Percentiles rank a stretch among this genome's conserved stretches.
phyloP scores from a whole-genome alignment of 2,888 invertebrate species.

The Charanyca ferruginea region DNA sequence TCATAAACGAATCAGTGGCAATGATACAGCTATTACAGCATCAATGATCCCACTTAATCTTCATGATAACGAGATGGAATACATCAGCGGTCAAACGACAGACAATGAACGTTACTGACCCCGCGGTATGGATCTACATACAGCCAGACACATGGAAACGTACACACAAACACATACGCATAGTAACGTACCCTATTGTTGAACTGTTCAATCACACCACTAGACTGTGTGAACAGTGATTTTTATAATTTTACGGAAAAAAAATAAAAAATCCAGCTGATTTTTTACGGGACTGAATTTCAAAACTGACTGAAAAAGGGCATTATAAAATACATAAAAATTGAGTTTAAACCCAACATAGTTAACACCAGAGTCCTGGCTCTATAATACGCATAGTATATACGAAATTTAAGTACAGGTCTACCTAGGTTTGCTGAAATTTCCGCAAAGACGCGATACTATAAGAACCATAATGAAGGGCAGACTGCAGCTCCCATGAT shows the following conservation, averaged over 20 bases:
- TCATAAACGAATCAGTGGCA: constrained; percentile 20
- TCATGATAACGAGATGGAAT: constrained; percentile 55
- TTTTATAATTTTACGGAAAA: constrained; percentile 19
- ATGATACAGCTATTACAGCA: constrained; percentile 33
- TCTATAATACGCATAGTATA: no score
- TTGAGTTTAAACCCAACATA: no score
- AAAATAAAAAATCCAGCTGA: neutral
- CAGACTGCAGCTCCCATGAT: no score
- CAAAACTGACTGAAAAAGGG: no score
- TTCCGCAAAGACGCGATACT: no score
- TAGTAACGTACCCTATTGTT: constrained; percentile 61
- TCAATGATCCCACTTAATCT: constrained; percentile 59
- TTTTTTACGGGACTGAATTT: no score
- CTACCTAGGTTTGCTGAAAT: no score
- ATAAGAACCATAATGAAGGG: no score
- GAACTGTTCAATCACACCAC: constrained; percentile 61
- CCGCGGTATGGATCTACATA: constrained; percentile 31
- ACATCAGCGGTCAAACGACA: constrained; percentile 62
- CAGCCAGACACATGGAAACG: constrained; percentile 1
- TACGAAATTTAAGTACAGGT: no score
- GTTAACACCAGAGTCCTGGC: no score
- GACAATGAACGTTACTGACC: constrained; percentile 66
- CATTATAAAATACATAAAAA: no score
- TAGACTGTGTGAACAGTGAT: constrained; percentile 25
- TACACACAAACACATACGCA: constrained; percentile 10